These are phyloP conservation scores for Desoria tigrina DNA, from an alignment of 2,888 invertebrate genomes.

Conservation along the genomic window DNA sequence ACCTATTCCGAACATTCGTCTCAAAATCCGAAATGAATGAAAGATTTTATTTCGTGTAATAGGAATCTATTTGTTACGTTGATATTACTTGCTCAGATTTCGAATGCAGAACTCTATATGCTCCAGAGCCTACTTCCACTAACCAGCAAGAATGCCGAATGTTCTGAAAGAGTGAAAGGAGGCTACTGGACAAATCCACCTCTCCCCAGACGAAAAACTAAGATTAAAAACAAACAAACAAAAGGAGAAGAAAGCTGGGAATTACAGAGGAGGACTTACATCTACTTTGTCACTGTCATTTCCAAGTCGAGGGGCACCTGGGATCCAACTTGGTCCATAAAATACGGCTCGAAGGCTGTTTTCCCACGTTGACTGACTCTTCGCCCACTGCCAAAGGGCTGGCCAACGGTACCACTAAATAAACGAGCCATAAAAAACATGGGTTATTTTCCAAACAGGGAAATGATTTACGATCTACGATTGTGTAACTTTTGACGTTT, in stretches of 20 bases:
- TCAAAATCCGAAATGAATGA: too few relatives aligned
- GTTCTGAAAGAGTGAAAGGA: background rate
- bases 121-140: too few relatives aligned
- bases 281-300: slow-evolving; percentile 73
- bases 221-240: background rate
- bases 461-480: background rate
- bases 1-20: too few relatives aligned
- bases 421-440: slow-evolving; percentile 8
- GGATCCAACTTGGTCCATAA: slow-evolving; percentile 87
- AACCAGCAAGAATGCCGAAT: too few relatives aligned
- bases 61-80: too few relatives aligned
- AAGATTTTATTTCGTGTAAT: too few relatives aligned
- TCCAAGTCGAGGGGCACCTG: slow-evolving; percentile 75
- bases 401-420: slow-evolving; percentile 47
- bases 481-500: background rate
- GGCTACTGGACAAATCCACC: background rate
- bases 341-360: slow-evolving; percentile 72
- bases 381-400: slow-evolving; percentile 61
- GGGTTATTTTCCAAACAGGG: slow-evolving; percentile 1
- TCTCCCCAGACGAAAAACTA: background rate
- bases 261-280: slow-evolving; percentile 59
- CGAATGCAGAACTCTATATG: too few relatives aligned
- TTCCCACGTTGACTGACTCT: slow-evolving; percentile 62
- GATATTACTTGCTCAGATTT: too few relatives aligned
- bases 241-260: background rate